Evolutionary conservation across 1,140 invertebrate species (phyloP).

Genomic region (Carposina sasakii): DNA sequence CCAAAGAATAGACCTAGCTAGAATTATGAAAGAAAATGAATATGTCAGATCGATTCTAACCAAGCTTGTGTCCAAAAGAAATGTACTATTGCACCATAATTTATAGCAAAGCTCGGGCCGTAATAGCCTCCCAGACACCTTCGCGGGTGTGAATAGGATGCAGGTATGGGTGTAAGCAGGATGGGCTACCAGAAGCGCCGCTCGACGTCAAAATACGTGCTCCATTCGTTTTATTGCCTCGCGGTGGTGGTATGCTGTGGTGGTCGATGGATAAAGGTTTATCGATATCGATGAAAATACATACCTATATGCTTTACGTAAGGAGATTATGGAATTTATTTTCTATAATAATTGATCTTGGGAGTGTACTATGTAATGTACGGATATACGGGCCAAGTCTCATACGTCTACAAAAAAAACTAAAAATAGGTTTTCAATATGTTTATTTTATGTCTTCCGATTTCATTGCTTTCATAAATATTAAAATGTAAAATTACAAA

Average conservation of each 20-base stretch:
- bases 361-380: too few species aligned
- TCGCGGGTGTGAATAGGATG: conserved; percentile 38
- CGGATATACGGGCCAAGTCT: too few species aligned
- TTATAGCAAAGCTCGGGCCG: conserved; percentile 55
- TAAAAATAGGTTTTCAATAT: too few species aligned
- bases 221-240: conserved; percentile 70
- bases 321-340: too few species aligned
- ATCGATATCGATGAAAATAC: conserved; percentile 53
- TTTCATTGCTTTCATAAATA: too few species aligned
- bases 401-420: too few species aligned
- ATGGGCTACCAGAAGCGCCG: conserved; percentile 66
- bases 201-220: conserved; percentile 71
- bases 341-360: too few species aligned
- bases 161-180: conserved; percentile 36
- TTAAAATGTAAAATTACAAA: too few species aligned
- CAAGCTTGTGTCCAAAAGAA: conserved; percentile 53
- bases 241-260: too few species aligned
- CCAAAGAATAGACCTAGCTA: too few species aligned
- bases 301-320: conserved; percentile 1
- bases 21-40: conserved; percentile 47
- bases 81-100: conserved; percentile 63
- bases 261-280: conserved; percentile 6
- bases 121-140: conserved; percentile 65
- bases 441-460: too few species aligned
- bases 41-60: conserved; percentile 47